Conservation (phyloP, 1,140 invertebrate species). For the Anthonomus grandis region DNA sequence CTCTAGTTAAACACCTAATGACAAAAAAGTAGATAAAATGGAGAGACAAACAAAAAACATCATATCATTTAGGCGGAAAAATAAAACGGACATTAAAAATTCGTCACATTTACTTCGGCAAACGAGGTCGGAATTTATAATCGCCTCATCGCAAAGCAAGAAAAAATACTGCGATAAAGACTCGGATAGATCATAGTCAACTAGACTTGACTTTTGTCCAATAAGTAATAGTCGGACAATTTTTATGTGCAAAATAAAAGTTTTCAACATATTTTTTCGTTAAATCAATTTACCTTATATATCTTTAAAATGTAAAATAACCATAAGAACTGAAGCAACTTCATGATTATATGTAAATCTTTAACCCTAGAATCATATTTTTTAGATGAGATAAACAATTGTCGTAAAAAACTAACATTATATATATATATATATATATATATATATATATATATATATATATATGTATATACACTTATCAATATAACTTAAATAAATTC, state of each 20-base stretch:
- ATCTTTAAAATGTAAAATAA: background rate
- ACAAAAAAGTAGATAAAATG: no score
- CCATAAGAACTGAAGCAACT: background rate
- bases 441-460: background rate
- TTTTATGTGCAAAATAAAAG: background rate
- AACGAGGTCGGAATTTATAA: slow-evolving; percentile 19
- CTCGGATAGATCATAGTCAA: background rate
- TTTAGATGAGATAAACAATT: background rate
- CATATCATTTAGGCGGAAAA: slow-evolving; percentile 19
- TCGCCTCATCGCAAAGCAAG: slow-evolving; percentile 12
- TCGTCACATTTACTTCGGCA: slow-evolving; percentile 22
- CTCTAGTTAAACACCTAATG: no score
- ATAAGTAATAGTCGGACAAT: background rate
- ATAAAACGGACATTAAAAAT: slow-evolving; percentile 21
- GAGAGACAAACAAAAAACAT: no score
- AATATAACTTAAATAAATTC: background rate
- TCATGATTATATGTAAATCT: background rate
- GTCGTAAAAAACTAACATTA: no score
- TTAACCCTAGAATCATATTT: background rate
- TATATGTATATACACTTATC: background rate
- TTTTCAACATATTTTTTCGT: no score
- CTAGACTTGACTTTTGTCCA: background rate
- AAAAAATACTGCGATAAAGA: slow-evolving; percentile 9
- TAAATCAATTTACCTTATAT: no score
- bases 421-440: background rate